phyloP scores from a whole-genome alignment of 2,797 vertebrate species.

The Clarias pachynema region DNA sequence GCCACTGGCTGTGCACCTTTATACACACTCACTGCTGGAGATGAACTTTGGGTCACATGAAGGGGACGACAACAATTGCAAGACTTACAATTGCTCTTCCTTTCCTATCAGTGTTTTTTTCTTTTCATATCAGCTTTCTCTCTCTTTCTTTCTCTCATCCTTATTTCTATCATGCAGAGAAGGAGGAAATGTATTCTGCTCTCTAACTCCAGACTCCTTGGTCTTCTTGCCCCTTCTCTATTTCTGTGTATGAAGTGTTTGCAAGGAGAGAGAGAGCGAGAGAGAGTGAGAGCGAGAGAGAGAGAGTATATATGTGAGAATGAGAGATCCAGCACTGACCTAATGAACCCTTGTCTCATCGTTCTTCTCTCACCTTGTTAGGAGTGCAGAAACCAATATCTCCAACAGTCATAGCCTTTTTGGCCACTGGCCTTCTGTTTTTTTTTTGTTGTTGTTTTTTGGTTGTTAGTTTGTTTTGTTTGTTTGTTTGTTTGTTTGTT shows the following conservation, averaged over 20 bases:
- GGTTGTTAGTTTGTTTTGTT: not conserved
- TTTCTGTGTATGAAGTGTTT: constrained; percentile 8
- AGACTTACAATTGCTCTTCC: not conserved
- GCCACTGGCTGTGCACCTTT: constrained; percentile 45
- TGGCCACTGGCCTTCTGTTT: not conserved
- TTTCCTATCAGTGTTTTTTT: constrained; percentile 18
- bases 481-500: not conserved
- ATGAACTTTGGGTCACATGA: constrained; percentile 48
- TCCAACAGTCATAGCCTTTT: not conserved
- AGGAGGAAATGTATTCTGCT: constrained; percentile 26
- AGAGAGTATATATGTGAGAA: not conserved
- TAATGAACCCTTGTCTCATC: constrained; percentile 5
- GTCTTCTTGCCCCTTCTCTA: constrained; percentile 41
- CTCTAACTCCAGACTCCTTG: constrained; percentile 55
- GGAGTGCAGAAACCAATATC: not conserved
- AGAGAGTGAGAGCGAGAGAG: not conserved
- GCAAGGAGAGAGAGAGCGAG: not conserved
- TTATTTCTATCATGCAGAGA: constrained; percentile 28
- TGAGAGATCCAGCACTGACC: not conserved
- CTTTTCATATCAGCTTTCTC: constrained; percentile 6
- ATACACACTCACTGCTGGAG: constrained; percentile 44
- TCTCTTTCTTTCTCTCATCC: not conserved
- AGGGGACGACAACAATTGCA: constrained; percentile 36
- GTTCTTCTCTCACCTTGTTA: constrained; percentile 1
- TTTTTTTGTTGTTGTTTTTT: not conserved